Base-by-base conservation (phyloP, 2,888 invertebrate genomes). In the Drosophila affinis region DNA sequence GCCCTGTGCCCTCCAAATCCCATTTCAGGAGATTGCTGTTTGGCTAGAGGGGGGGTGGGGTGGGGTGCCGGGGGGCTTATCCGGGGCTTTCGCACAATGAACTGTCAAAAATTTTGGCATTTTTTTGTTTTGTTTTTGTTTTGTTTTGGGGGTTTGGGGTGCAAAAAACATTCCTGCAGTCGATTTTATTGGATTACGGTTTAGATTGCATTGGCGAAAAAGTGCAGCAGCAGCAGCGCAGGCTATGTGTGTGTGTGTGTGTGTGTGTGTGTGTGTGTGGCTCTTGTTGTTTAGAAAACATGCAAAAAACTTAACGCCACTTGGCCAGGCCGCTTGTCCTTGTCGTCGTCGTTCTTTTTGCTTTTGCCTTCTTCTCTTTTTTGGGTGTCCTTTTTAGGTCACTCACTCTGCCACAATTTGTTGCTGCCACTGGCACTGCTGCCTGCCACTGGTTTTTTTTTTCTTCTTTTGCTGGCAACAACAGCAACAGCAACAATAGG, bases 111-210 rank as follows among this genome's bases (percentile, higher is more conserved):
- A 73, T 81, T 32, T 53, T 54, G 68, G 27, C 9, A 14, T 53
- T 45, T 44, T 54, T 21, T 21, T 21, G 3, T 61, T 53, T 14
- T 1, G 24, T 21, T 45, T n/a, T 27, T 58, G 17, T n/a, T 24
- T 53, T 44, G 27, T 12, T n/a, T 14, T 27, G 7, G 27, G 27
- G 9, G 7, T 7, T 27, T 1, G 1, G 39, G 39, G 39, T 39
- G 39, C 39, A 39, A 14, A 39, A 39, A 39, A 46, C 46, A 84
- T 84, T 85, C 82, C 83, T 76, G 69, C 80, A 85, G 82, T 85
- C 87, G 80, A 87, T 87, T 85, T 82, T 80, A 79, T 88, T 87
- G 87, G 84, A 86, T 88, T 85, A 88, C 78, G 88, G 88, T 88
- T 88, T 88, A 83, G 85, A 85, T 85, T 87, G 88, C 84, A 87